A percentile compares a stretch with the other conserved stretches of the same genome.
Conservation (phyloP, 2,888 invertebrate species). For the Aethes cnicana region DNA sequence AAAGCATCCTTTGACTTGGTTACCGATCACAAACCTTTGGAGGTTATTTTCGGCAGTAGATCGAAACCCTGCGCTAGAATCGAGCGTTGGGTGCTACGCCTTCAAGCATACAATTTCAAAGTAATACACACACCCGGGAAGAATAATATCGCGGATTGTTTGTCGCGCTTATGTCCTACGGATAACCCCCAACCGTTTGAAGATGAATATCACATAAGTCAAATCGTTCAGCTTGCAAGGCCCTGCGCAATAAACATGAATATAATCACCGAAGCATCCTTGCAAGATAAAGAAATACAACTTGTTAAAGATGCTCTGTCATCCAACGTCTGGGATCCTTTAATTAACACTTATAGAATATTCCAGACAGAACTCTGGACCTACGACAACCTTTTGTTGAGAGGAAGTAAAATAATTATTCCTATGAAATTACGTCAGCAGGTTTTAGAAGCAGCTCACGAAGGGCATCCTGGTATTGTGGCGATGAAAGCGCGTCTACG, state of each 20-base stretch:
- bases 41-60: no score
- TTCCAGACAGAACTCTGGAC: constrained; percentile 4
- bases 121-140: no score
- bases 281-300: constrained; percentile 3
- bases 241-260: constrained; percentile 1
- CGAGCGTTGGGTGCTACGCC: no score
- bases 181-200: no score
- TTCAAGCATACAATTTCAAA: no score
- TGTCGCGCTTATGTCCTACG: no score
- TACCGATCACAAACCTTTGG: no score
- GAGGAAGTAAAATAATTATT: constrained; percentile 35
- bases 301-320: neutral
- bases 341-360: neutral
- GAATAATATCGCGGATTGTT: no score
- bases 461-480: constrained; percentile 35
- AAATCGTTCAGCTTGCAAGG: no score
- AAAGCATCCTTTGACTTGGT: no score
- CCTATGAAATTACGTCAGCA: constrained; percentile 26
- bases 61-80: no score
- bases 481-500: constrained; percentile 35
- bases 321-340: neutral
- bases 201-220: no score
- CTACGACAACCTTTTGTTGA: constrained; percentile 21
- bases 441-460: constrained; percentile 37
- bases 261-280: neutral